Base-by-base conservation (phyloP, 1,140 invertebrate species). In the Frieseomelitta varia region DNA sequence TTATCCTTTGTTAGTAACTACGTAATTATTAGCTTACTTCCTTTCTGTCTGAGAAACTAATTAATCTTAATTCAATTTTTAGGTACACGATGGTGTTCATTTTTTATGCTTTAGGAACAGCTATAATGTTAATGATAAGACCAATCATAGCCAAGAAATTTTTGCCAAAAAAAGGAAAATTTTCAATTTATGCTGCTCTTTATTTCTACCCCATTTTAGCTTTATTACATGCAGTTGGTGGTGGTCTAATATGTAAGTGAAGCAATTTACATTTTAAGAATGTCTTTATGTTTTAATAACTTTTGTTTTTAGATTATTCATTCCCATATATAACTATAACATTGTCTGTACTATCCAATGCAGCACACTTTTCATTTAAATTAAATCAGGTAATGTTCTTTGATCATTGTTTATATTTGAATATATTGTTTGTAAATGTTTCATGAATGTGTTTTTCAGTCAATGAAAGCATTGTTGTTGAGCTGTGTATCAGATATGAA, bases 251-350 rank as follows among this genome's bases (percentile, higher is more conserved):
- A 91, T 99, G 97, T 98, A 96, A 97, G 97, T 96, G 89, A 75
- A 63, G 63, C 17, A 39, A 51, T 69, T 56, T 56, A 15, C 51
- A 72, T 88, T 88, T 87, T 74, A 55, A 61, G 87, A 14, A 21
- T 14, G 21, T 24, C 4, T 39, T 6, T 58, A 34, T 30, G 30
- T 72, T 47, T 19, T 21, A 69, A 12, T 53, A 24, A 30, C 0
- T 72, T 53, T 58, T 71, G 61, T 85, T 82, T 89, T 97, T 97
- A 99, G 98, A 99, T 97, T 99, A 98, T 93, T 96, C 98, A 0
- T 99, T 99, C 95, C 98, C 99, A 0, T 99, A 99, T 93, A 97
- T 99, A 76, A 97, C 98, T n/a, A 97, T 99, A 55, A 97, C 99
- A 77, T 95, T 98, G 78, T 99, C 98, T 65, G 97, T 99, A 91